These are phyloP conservation scores for Choloepus hoffmanni DNA, from an alignment of 2,113 vertebrate species.

Conservation along the genomic window DNA sequence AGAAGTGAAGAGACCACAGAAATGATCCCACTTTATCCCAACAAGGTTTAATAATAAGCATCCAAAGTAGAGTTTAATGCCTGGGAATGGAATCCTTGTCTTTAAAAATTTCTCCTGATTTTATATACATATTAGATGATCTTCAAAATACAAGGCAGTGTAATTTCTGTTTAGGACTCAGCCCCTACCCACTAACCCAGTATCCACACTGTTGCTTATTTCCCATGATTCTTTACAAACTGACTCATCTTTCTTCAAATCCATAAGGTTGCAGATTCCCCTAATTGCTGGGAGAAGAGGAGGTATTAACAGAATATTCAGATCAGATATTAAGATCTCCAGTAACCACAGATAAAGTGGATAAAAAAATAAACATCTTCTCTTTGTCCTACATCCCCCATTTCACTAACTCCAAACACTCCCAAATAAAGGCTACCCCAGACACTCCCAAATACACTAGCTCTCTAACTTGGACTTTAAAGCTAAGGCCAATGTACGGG, in stretches of 20 bases:
- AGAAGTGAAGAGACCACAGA: neutral
- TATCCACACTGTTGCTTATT: neutral
- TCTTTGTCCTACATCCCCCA: neutral
- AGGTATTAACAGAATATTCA: constrained; percentile 20
- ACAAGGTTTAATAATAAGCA: neutral
- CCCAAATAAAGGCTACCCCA: neutral
- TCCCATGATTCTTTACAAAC: constrained; percentile 40
- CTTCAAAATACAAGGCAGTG: neutral
- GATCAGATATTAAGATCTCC: neutral
- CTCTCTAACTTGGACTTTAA: neutral
- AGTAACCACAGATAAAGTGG: neutral
- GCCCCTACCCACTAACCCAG: neutral
- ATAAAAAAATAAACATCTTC: neutral
- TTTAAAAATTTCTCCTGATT: constrained; percentile 31
- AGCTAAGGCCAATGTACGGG: neutral
- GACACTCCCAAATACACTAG: neutral
- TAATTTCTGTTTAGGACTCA: constrained; percentile 7
- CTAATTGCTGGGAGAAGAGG: neutral
- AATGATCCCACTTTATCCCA: neutral
- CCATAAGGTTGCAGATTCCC: neutral
- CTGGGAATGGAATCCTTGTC: neutral
- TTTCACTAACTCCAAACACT: neutral
- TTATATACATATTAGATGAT: neutral
- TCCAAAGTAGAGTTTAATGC: neutral
- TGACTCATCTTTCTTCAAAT: constrained; percentile 30